Base-by-base conservation (phyloP, 2,113 vertebrate genomes). In the Scomber scombrus region DNA sequence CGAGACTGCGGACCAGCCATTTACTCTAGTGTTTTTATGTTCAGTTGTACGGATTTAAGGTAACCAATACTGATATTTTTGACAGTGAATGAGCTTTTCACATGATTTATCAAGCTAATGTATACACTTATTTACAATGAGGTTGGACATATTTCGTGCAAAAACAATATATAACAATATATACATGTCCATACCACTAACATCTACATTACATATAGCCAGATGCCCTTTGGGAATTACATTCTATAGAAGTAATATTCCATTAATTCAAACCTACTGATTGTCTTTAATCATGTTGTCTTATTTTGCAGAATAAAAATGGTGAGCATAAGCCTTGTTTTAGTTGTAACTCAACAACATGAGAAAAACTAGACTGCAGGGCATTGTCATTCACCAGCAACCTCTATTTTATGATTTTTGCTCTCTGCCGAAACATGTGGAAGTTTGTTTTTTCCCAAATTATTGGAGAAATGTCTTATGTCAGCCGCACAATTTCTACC, bases 291-390 rank as follows among this genome's bases (percentile, higher is more conserved):
- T 71, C 26, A 7, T 11, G 3, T 10, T 68, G 26, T 49, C 19
- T 84, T 69, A 77, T 61, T 81, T 74, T 47, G 63, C 54, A 54
- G 68, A 52, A 79, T 23, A 34, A 54, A 70, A 75, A 52, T 4
- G 34, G 10, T 31, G 49, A 80, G 29, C 69, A 67, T 5, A 43
- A 72, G 64, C 50, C 31, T 65, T 43, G 29, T 63, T 78, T 49
- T 72, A 66, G 70, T 64, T 71, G 75, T 57, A 74, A 68, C 71
- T 73, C 64, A 46, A 72, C 45, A 56, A 29, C 67, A 76, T 81
- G 72, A 51, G 51, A 67, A 78, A 72, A 58, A 54, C 81, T 75
- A 77, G 78, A 77, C 78, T 77, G 75, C 51, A 26, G 75, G 75
- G 67, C 73, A 78, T 40, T 71, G 51, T 74, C 69, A 40, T 88